Base-by-base conservation (phyloP, 2,797 vertebrate species). In the Cyclopterus lumpus region DNA sequence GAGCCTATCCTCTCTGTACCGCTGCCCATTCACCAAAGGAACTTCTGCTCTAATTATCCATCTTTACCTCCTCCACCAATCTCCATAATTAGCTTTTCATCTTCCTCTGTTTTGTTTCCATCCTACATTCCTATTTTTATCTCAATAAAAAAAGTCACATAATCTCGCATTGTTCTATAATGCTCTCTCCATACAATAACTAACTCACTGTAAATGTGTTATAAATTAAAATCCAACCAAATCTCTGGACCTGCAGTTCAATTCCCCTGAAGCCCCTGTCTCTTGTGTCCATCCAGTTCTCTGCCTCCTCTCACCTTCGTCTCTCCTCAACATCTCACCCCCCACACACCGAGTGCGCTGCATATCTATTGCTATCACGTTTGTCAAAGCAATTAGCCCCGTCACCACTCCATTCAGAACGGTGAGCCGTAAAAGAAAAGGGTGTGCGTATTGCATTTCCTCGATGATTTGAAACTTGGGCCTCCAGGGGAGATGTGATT, bases 381-480 rank as follows among this genome's bases (percentile, higher is more conserved):
- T 76, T 84, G 75, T 77, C 72, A 16, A 22, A 72, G 82, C 70
- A 75, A 84, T 85, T 55, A 79, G 73, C 63, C 54, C 54, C 38
- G 40, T 80, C 74, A 64, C 44, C 5, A 3, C 44, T 55, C 73
- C 65, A 40, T 79, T 79, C 85, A 76, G 71, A 59, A 1, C 12
- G 36, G 34, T 14, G 32, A 83, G 71, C 81, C 30, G 57, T 84
- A 80, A 28, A 28, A 53, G 9, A 28, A 86, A 86, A 89, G 73
- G 79, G 54, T 67, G 79, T 70, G 42, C 18, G 28, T 82, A 53
- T 91, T 75, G 9, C 55, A 26, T 93, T 85, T 69, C 87, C 64
- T 79, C 72, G 48, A 38, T 62, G 81, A 88, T 91, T 85, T 86
- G 89, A 89, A 90, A 92, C 68, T 73, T 15, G 40, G 66, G 72